Base-by-base conservation (phyloP, 2,888 invertebrate species). In the Aspidiotus rigidus region DNA sequence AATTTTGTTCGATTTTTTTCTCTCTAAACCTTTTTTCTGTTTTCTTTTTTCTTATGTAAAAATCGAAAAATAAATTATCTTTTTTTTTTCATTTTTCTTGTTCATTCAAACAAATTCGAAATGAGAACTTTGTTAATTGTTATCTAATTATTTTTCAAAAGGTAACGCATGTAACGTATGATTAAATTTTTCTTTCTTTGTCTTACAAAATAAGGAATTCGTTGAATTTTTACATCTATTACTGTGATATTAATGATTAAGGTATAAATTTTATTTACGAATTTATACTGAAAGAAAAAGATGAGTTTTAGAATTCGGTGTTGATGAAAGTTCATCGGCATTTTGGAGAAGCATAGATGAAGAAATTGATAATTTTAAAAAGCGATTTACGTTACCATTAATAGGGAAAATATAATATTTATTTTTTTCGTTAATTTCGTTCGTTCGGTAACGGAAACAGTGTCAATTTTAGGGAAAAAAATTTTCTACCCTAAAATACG, bases 211-310 rank as follows among this genome's bases (percentile, higher is more conserved):
- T 49, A 49, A 49, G 49, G 49, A 49, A 49, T 49, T 49, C 49
- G 64, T 66, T 57, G 40, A 55, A 39, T 64, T 66, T 42, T 42
- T 66, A 57, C 57, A 66, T 57, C 57, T 66, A 49, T 49, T 66
- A 57, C 66, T 66, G 66, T 66, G 66, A 66, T 66, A 66, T 66
- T 66, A 66, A 56, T 66, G 56, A 66, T 16, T 66, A 66, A 66
- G 66, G 66, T 66, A 66, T 66, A 66, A 66, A 66, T 66, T 55
- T 13, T 64, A 56, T 57, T 66, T 66, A 42, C 66, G 42, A 66
- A 66, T 66, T 66, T 66, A 66, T 66, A 66, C 66, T 66, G 66
- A 66, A 39, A 54, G 54, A 41, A 64, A 64, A 28, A 28, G 28
- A 28, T 28, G 28, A 28, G 39, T 54, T 49, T 13, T 13, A 49